phyloP scores from a whole-genome alignment of 2,888 invertebrate genomes.

The Sturmia bella region DNA sequence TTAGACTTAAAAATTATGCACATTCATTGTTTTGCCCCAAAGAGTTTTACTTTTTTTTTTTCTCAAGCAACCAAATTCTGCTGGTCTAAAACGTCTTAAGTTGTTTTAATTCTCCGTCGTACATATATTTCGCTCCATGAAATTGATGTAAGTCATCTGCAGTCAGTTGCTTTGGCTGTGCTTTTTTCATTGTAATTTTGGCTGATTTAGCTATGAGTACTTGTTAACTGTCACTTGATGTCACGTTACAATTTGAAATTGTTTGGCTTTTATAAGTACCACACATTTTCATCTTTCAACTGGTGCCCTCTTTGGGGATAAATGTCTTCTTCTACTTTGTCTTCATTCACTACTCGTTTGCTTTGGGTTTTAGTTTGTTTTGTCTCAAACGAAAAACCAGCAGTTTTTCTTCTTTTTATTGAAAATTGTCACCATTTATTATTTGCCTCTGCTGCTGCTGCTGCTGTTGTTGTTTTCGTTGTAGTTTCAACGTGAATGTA shows the following conservation, averaged over 20 bases:
- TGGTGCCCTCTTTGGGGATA: conserved; percentile 36
- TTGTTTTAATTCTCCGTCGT: conserved; percentile 45
- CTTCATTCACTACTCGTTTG: background rate
- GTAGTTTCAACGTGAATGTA: conserved; percentile 69
- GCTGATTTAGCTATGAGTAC: conserved; percentile 67
- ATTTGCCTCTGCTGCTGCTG: conserved; percentile 24
- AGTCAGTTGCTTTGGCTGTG: conserved; percentile 11
- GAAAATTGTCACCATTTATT: conserved; percentile 67
- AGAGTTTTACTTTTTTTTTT: conserved; percentile 11
- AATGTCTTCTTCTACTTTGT: conserved; percentile 4
- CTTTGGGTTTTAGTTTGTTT: conserved; percentile 17
- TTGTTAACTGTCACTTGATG: conserved; percentile 69
- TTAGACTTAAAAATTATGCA: conserved; percentile 4
- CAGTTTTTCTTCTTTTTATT: conserved; percentile 61
- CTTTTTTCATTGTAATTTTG: conserved; percentile 33
- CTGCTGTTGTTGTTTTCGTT: conserved; percentile 16
- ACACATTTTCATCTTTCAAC: conserved; percentile 70
- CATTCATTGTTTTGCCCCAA: background rate
- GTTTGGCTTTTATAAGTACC: conserved; percentile 66
- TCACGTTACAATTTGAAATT: conserved; percentile 69
- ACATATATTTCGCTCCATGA: conserved; percentile 25
- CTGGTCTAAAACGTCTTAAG: conserved; percentile 50
- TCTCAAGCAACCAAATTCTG: conserved; percentile 42
- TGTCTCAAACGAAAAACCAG: conserved; percentile 57
- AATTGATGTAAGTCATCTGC: conserved; percentile 17